A percentile compares a stretch with the other conserved stretches of the same genome.
Conservation (phyloP, 2,888 invertebrate species). For the Subacronicta megacephala region DNA sequence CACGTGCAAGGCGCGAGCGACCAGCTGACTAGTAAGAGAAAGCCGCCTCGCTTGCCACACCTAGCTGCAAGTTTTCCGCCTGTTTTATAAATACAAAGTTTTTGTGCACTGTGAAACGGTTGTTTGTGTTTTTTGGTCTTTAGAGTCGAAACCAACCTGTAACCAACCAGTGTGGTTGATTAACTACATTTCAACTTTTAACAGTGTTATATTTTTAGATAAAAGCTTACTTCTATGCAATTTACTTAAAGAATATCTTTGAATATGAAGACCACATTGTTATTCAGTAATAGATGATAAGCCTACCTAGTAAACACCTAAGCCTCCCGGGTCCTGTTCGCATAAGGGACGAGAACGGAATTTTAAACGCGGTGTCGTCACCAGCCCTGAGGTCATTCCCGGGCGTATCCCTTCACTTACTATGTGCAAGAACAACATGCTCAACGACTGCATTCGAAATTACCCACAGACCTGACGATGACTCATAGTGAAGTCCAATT, state of each 20-base stretch:
- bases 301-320: conserved; percentile 40
- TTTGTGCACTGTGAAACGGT: conserved; percentile 34
- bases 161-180: background rate
- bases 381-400: conserved; percentile 64
- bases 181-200: background rate
- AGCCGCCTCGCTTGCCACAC: conserved; percentile 63
- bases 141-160: background rate
- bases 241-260: background rate
- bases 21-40: conserved; percentile 71
- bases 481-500: conserved; percentile 53
- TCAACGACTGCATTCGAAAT: conserved; percentile 60
- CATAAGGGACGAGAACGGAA: conserved; percentile 60
- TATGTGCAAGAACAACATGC: conserved; percentile 56
- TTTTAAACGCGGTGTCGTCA: conserved; percentile 68
- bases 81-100: conserved; percentile 36
- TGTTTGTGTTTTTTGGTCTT: conserved; percentile 9
- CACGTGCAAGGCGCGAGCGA: conserved; percentile 59
- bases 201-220: background rate
- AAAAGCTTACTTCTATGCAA: background rate
- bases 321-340: conserved; percentile 51
- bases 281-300: conserved; percentile 37
- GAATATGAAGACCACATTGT: conserved; percentile 8
- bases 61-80: conserved; percentile 61
- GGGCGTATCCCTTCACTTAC: conserved; percentile 66
- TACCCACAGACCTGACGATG: conserved; percentile 43